Conservation (phyloP, 2,888 invertebrate genomes). For the Leucania comma region DNA sequence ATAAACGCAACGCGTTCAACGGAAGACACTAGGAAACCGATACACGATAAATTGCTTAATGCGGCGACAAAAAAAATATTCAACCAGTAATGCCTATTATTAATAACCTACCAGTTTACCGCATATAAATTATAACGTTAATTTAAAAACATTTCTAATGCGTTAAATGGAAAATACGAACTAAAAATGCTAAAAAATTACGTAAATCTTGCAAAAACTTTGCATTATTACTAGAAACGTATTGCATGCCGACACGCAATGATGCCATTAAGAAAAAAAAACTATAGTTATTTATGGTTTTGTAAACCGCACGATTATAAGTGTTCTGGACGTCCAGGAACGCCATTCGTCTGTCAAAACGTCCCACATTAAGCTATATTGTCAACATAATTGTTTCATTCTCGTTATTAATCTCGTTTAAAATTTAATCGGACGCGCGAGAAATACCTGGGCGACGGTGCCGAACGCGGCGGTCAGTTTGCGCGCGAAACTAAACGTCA, state of each 20-base stretch:
- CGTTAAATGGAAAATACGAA: conserved; percentile 57
- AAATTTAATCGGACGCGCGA: conserved; percentile 67
- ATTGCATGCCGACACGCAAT: conserved; percentile 67
- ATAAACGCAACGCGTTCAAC: conserved; percentile 14
- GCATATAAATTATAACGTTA: conserved; percentile 57
- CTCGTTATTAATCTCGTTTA: conserved; percentile 77
- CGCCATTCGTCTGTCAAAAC: conserved; percentile 64
- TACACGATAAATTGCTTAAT: conserved; percentile 42
- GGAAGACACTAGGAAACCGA: conserved; percentile 40
- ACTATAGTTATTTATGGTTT: conserved; percentile 59
- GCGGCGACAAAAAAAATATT: conserved; percentile 32
- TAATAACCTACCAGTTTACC: conserved; percentile 50
- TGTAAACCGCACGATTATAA: conserved; percentile 56
- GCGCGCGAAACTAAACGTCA: conserved; percentile 76
- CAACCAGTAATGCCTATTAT: conserved; percentile 41
- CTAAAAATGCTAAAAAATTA: conserved; percentile 54
- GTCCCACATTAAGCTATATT: conserved; percentile 73
- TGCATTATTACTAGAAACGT: conserved; percentile 60
- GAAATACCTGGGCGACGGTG: conserved; percentile 63
- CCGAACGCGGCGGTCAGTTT: conserved; percentile 65
- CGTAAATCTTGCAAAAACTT: conserved; percentile 64
- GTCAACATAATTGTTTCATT: conserved; percentile 77
- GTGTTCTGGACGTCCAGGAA: conserved; percentile 53
- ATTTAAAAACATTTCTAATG: conserved; percentile 61
- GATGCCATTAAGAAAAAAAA: conserved; percentile 61